These are phyloP conservation scores for Littorina saxatilis DNA, from an alignment of 1,140 invertebrate species.

Conservation along the genomic window DNA sequence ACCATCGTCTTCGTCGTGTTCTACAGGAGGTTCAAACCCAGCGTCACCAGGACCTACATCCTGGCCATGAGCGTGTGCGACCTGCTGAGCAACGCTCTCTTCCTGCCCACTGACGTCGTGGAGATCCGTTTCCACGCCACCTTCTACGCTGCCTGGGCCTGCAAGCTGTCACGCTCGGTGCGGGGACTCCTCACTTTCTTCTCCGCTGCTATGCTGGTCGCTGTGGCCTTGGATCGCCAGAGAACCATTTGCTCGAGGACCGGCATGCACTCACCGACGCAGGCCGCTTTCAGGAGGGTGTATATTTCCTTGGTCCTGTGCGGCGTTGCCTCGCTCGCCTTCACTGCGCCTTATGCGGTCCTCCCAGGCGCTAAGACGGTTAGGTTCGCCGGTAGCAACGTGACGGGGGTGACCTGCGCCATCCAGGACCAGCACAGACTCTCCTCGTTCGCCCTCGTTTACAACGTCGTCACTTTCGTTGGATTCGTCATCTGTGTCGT, in stretches of 20 bases:
- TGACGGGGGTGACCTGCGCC: constrained; percentile 38
- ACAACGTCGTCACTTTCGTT: constrained; percentile 29
- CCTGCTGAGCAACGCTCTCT: constrained; percentile 48
- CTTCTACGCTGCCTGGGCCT: constrained; percentile 33
- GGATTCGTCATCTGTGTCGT: constrained; percentile 29
- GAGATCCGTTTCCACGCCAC: constrained; percentile 47
- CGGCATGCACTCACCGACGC: too few relatives aligned
- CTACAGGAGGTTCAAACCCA: constrained; percentile 44
- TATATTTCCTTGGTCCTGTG: not conserved
- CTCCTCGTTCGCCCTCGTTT: constrained; percentile 33
- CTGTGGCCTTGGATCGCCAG: constrained; percentile 9
- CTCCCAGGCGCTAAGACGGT: constrained; percentile 37
- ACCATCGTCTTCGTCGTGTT: constrained; percentile 53
- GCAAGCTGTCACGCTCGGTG: constrained; percentile 39
- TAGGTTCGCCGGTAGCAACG: constrained; percentile 3
- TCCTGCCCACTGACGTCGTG: constrained; percentile 58
- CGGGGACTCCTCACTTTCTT: constrained; percentile 30
- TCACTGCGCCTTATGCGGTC: constrained; percentile 33
- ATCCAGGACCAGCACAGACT: constrained; percentile 29
- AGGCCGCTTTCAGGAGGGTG: constrained; percentile 17
- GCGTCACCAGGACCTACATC: constrained; percentile 54
- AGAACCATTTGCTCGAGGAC: not conserved
- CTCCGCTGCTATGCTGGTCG: not conserved
- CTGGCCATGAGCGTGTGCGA: constrained; percentile 52
- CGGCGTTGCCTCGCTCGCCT: not conserved